Evolutionary conservation across 2,888 invertebrate species (phyloP).

Genomic region (Gastrophysa polygoni): DNA sequence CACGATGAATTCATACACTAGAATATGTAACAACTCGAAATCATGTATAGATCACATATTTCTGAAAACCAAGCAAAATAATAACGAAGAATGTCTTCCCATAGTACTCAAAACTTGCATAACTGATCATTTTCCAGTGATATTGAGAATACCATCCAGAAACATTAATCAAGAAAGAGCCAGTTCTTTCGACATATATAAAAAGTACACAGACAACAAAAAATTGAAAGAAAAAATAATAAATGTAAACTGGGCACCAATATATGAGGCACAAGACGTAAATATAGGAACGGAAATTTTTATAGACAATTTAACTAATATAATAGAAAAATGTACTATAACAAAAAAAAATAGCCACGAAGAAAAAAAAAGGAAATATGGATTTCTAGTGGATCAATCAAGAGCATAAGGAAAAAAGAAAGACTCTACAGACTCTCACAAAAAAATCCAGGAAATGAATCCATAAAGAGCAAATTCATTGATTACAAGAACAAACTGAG

Average conservation of each 20-base stretch:
- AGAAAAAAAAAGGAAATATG: constrained; percentile 1
- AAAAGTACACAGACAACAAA: background rate
- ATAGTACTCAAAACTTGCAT: background rate
- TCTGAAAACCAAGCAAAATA: constrained; percentile 3
- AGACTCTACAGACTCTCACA: background rate
- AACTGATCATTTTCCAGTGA: constrained; percentile 1
- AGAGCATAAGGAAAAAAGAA: background rate
- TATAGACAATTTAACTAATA: background rate
- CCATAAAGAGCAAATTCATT: background rate
- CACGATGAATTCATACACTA: background rate
- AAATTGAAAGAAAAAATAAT: background rate
- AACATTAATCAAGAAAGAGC: background rate
- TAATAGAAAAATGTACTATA: constrained; percentile 1
- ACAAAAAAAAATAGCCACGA: background rate
- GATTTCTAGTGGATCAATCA: background rate
- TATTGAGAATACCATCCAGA: background rate
- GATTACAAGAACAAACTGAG: no score
- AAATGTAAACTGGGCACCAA: background rate
- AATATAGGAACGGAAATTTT: background rate
- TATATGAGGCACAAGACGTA: constrained; percentile 6
- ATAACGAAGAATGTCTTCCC: no score
- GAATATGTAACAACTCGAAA: constrained; percentile 8
- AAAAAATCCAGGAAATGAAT: background rate
- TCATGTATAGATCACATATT: constrained; percentile 4
- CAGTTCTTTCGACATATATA: background rate